A percentile compares a stretch with the other conserved stretches of the same genome.
Evolutionary conservation across 2,113 vertebrate species (phyloP).

Genomic region (Ardeotis arabs): DNA sequence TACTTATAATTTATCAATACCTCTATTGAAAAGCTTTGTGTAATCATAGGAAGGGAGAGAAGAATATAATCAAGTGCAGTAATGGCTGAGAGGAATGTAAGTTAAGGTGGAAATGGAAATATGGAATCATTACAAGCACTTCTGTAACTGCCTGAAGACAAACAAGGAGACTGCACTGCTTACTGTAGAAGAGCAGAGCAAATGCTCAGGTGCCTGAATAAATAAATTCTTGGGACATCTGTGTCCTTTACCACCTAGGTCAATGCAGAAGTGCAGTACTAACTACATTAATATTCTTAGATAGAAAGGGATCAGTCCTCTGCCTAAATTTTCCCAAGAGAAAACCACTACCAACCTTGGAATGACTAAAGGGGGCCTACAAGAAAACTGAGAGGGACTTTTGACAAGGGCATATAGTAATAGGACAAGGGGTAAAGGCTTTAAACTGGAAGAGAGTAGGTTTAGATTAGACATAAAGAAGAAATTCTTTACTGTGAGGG

Average conservation of each 20-base stretch:
- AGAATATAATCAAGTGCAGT: not conserved
- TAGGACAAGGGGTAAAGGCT: too few species aligned
- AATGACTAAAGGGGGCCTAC: not conserved
- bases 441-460: too few species aligned
- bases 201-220: not conserved
- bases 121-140: not conserved
- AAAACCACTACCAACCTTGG: not conserved
- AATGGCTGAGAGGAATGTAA: not conserved
- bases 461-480: too few species aligned
- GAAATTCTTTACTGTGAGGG: too few species aligned
- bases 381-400: too few species aligned
- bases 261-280: rapidly evolving
- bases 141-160: not conserved
- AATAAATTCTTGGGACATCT: not conserved
- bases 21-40: not conserved
- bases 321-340: not conserved
- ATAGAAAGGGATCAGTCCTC: not conserved
- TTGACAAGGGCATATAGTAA: too few species aligned
- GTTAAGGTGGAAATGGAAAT: not conserved
- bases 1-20: not conserved
- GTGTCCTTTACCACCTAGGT: not conserved
- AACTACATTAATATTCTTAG: not conserved
- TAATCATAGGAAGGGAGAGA: not conserved
- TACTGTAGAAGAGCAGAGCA: not conserved
- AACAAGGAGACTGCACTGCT: not conserved